Base-by-base conservation (phyloP, 2,113 vertebrate species). In the Albula goreensis region DNA sequence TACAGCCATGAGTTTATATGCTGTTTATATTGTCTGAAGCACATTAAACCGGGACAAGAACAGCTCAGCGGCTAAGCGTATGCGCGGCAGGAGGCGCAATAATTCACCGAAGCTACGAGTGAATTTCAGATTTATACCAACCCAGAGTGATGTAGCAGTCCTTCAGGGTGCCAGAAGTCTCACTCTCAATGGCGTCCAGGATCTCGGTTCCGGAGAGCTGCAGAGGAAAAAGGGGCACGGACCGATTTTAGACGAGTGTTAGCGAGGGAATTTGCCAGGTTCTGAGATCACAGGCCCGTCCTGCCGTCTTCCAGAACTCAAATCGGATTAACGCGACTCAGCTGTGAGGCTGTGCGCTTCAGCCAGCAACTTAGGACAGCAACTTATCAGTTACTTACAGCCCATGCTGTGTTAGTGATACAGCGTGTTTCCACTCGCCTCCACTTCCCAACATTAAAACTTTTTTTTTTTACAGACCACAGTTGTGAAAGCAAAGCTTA, bases 161-260 rank as follows among this genome's bases (percentile, higher is more conserved):
- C 66, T 94, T 94, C 90, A 96, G 92, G 0, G 95, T 96, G 85
- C 95, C 95, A 41, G 93, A 91, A 0, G 93, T 94, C 78, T 96
- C 95, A 0, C 49, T 95, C 17, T 95, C 92, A 13, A 96, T 92
- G 66, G 92, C 88, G n/a, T 96, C 95, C 86, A 96, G 90, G 85
- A 96, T 96, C 85, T 96, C 95, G 1, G 92, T 94, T 85, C 94
- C 95, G 85, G 95, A 94, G 77, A 96, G 92, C 95, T 96, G 8
- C 0, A 49, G n/a, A 89, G 78, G 84, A 85, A 82, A 50, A 17
- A 82, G 84, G 1, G 78, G 13, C 22, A 12, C 82, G 17, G 85
- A 83, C 41, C 22, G 17, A 17, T 52, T 22, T 41, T 9, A 25
- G 11, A 0, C 49, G 13, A 51, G 48, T 25, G n/a, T 31, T 81